Evolutionary conservation across 2,797 vertebrate species (phyloP).

Genomic region (Phaenicophaeus curvirostris): DNA sequence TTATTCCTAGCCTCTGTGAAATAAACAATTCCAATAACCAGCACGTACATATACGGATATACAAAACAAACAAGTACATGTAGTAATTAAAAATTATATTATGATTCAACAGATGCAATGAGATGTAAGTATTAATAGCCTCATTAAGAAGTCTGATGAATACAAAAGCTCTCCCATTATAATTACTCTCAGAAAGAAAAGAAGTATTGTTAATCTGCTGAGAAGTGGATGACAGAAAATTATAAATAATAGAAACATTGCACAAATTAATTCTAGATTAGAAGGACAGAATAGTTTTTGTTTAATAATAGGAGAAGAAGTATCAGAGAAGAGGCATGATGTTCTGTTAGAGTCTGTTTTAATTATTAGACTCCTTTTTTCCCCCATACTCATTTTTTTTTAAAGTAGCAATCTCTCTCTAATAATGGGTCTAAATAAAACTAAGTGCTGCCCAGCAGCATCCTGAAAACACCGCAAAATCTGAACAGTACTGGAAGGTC

Average conservation of each 20-base stretch:
- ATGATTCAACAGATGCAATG: conserved; percentile 53
- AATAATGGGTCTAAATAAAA: conserved; percentile 19
- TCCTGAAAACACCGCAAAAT: background rate
- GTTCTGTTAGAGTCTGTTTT: conserved; percentile 1
- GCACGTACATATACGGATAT: background rate
- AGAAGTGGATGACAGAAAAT: conserved; percentile 67
- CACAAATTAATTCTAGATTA: conserved; percentile 66
- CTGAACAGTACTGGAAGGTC: background rate
- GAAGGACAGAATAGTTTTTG: conserved; percentile 36
- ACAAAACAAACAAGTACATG: conserved; percentile 26
- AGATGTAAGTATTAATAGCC: conserved; percentile 60
- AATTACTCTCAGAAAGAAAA: conserved; percentile 50
- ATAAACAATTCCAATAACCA: conserved; percentile 22
- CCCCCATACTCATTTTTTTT: background rate
- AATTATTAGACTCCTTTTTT: conserved; percentile 19
- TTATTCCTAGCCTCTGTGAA: background rate
- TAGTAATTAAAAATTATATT: conserved; percentile 62
- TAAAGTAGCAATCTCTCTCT: background rate
- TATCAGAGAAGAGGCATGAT: background rate
- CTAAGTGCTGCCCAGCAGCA: background rate
- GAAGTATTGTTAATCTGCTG: conserved; percentile 55
- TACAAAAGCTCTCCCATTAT: conserved; percentile 51
- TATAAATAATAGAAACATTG: conserved; percentile 64
- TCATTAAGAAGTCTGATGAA: conserved; percentile 65
- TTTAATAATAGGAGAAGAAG: conserved; percentile 50